Base-by-base conservation (phyloP, 2,797 vertebrate species). In the Poeciliopsis turneri region DNA sequence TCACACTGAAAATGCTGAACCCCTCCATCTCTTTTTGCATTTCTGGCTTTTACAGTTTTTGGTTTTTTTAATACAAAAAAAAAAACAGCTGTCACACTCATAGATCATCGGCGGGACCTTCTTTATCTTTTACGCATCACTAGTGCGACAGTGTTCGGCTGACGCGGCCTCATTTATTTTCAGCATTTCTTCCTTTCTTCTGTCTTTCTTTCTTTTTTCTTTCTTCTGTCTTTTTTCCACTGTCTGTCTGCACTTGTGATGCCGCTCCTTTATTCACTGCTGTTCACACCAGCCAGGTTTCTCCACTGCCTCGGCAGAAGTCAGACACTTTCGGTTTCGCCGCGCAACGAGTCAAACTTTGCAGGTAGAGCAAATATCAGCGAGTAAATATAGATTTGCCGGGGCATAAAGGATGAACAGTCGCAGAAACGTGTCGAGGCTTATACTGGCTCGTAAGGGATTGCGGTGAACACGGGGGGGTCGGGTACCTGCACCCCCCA, bases 111-210 rank as follows among this genome's bases (percentile, higher is more conserved):
- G 94, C 83, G 93, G 92, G 94, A 92, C 94, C 95, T 95, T 97
- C 97, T 97, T 97, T 97, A 97, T 97, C 96, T 97, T 97, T 97
- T 97, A 96, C 97, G 97, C 97, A 97, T 97, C 97, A 96, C 95
- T 95, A 95, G 95, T 94, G 94, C 94, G 91, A 94, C 93, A 85
- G 93, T 87, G 91, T 94, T 94, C 95, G 90, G 93, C 92, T 85
- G 68, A 46, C 16, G 93, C 93, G 92, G 92, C 89, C 92, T 91
- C 95, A 94, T 96, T 95, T 94, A 94, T 94, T 94, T 85, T 57
- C 83, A 78, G 9, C 76, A 39, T 33, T 74, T 47, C 57, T 57
- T 78, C 82, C 82, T 82, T 79, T 18, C 39, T 39, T 87, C 84
- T 81, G 79, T 28, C n/a, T 57, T 33, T 33, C 30, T 33, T 33